Percentiles rank a stretch among this genome's conserved stretches.
These are phyloP conservation scores for Sphecodes monilicornis DNA, from an alignment of 2,888 invertebrate species.

Conservation along the genomic window DNA sequence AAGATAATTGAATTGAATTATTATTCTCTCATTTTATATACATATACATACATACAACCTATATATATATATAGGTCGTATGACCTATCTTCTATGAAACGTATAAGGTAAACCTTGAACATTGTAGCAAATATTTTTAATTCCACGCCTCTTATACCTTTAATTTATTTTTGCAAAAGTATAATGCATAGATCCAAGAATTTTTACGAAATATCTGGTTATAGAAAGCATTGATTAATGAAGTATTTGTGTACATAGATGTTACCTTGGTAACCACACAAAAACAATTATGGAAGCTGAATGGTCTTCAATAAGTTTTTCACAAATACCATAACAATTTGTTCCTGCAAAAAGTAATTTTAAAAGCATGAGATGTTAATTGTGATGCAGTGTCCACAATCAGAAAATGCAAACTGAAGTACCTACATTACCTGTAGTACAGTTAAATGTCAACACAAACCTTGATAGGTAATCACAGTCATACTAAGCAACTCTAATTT, in stretches of 20 bases:
- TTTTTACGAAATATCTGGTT: conserved; percentile 3
- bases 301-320: conserved; percentile 68
- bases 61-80: background rate
- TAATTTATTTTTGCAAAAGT: conserved; percentile 15
- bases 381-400: conserved; percentile 52
- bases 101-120: background rate
- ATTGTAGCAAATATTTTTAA: conserved; percentile 19
- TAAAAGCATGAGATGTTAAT: conserved; percentile 54
- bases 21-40: background rate
- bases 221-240: conserved; percentile 54
- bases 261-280: conserved; percentile 76
- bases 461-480: conserved; percentile 75
- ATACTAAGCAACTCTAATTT: conserved; percentile 26
- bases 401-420: conserved; percentile 82
- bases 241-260: conserved; percentile 57
- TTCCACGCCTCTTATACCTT: background rate
- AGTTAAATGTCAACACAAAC: conserved; percentile 75
- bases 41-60: background rate
- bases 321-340: conserved; percentile 51
- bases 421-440: conserved; percentile 80
- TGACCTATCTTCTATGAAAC: background rate
- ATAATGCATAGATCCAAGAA: background rate
- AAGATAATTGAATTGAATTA: conserved; percentile 7
- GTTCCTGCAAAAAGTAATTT: conserved; percentile 38
- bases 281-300: conserved; percentile 81